Evolutionary conservation across 1,140 invertebrate genomes (phyloP), one percentile per base, ranked within the genome.

Genomic region (Drosophila setifemur): DNA sequence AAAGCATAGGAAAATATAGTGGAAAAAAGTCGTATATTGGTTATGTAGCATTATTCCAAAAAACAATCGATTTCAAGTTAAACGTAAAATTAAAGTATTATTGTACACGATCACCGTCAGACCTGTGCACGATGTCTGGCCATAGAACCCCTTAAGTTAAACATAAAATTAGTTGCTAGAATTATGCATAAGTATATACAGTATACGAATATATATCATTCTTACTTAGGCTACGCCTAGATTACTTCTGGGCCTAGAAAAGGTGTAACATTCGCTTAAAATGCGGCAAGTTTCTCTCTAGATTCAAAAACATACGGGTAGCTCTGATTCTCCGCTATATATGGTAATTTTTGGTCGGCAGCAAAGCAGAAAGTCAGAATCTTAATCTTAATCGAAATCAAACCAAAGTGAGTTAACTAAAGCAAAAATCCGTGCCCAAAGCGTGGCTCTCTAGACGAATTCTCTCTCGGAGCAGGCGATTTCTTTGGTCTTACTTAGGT

Each of bases 1-100:
- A 89, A 89, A 89, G 88, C 88, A 68, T 77, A 76, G 82, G 68
- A 89, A 83, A 81, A 89, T 67, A 79, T 73, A 71, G 58, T 66
- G 58, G 33, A 77, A 74, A 69, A 73, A 71, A 39, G 45, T 45
- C 18, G 48, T 77, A 74, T 57, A 73, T 45, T 48, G 29, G 23
- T 66, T 66, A 66, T 66, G 26, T 64, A 74, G 76, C 45, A 57
- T 50, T 74, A 79, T 48, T 48, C 29, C 35, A 58, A 39, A 64
- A 69, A 55, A 55, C 55, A 73, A 83, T 76, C 28, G 11, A 48
- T 61, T 31, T 40, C 14, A 37, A 40, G 7, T 55, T 31, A 19
- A 47, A n/a, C n/a, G 11, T 55, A 35, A 28, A 54, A 16, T 55
- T 18, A 45, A 45, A 21, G 44, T 26, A 23, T 55, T 14, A 4